These are phyloP conservation scores for Hyles lineata DNA, from an alignment of 2,888 invertebrate genomes.

Conservation along the genomic window DNA sequence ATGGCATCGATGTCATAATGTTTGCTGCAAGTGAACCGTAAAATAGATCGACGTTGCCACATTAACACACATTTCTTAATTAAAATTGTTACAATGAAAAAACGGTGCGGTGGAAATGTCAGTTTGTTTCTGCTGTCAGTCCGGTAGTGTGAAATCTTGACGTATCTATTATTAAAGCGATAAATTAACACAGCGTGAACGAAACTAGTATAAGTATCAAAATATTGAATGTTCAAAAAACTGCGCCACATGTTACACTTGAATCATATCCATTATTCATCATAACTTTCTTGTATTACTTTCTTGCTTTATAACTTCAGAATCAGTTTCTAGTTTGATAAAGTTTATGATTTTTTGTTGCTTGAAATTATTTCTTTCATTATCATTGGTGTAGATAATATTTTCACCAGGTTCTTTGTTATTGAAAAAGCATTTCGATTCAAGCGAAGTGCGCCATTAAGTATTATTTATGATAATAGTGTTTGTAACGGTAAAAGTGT, in stretches of 20 bases:
- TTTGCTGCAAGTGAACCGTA: no score
- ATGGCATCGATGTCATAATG: no score
- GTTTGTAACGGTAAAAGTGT: neutral
- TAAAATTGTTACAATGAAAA: neutral
- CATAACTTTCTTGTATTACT: conserved; percentile 54
- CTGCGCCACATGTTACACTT: conserved; percentile 49
- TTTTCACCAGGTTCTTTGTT: neutral
- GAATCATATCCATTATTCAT: conserved; percentile 65
- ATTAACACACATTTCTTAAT: conserved; percentile 5
- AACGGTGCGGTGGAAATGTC: neutral
- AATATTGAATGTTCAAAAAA: conserved; percentile 47
- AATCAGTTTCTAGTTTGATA: conserved; percentile 9
- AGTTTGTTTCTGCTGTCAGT: conserved; percentile 8
- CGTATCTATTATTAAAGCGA: conserved; percentile 5
- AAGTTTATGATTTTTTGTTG: neutral
- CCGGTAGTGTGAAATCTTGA: conserved; percentile 13
- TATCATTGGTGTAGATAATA: conserved; percentile 2
- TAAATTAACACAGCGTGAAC: conserved; percentile 24
- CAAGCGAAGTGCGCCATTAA: neutral
- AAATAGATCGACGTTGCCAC: conserved; percentile 2
- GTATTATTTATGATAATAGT: neutral
- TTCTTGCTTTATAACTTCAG: neutral
- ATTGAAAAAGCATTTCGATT: neutral
- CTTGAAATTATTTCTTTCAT: neutral
- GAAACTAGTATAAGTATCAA: conserved; percentile 43